Evolutionary conservation across 2,888 invertebrate genomes (phyloP).

Genomic region (Koerneria pararmatus): DNA sequence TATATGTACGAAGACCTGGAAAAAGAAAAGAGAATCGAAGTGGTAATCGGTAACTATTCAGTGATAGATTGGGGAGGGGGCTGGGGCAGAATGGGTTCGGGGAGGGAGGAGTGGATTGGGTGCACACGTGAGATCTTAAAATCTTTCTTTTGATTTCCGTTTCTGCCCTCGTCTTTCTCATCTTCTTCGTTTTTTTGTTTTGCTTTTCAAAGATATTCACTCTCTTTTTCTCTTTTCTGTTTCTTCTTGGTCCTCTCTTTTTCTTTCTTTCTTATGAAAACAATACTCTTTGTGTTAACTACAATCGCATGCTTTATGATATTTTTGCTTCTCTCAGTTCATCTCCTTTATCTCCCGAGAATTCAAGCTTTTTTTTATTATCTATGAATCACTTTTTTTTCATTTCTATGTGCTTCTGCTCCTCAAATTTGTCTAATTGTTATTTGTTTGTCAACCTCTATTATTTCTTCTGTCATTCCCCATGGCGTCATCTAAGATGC

Average conservation of each 20-base stretch:
- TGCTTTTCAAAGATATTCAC: conserved; percentile 5
- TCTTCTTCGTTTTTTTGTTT: conserved; percentile 9
- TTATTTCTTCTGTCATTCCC: background rate
- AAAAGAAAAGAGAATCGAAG: too few species aligned
- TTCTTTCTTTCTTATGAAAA: conserved; percentile 3
- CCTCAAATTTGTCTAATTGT: background rate
- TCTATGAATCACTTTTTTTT: background rate
- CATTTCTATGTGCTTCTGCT: background rate
- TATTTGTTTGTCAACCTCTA: background rate
- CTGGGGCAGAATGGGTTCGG: too few species aligned
- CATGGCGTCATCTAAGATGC: background rate
- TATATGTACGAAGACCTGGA: too few species aligned
- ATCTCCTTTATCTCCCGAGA: background rate
- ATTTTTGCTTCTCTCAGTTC: conserved; percentile 12
- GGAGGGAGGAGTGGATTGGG: too few species aligned
- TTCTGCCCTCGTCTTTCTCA: background rate
- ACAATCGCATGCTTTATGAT: conserved; percentile 10
- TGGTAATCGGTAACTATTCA: too few species aligned
- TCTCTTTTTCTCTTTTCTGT: conserved; percentile 16
- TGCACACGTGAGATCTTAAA: too few species aligned
- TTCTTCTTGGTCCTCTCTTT: conserved; percentile 20
- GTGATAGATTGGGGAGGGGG: too few species aligned
- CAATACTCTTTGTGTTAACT: conserved; percentile 7
- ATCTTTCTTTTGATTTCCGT: conserved; percentile 3
- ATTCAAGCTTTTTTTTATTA: background rate